phyloP scores from a whole-genome alignment of 1,140 invertebrate genomes.

The Papilio aristodemus region DNA sequence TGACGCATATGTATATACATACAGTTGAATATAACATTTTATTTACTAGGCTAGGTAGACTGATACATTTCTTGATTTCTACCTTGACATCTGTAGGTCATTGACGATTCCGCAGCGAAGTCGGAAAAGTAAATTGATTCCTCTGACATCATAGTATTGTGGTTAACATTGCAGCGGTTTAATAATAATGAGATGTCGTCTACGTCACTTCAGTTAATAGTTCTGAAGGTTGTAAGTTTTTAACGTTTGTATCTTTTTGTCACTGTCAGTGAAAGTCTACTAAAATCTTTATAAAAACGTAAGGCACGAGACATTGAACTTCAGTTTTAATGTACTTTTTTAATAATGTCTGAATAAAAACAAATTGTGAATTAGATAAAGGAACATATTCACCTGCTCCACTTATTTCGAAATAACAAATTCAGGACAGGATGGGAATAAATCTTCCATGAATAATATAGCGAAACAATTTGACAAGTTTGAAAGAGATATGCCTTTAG shows the following conservation, averaged over 20 bases:
- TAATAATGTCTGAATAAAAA: not conserved
- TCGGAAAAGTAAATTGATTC: constrained; percentile 6
- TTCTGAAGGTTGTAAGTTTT: not conserved
- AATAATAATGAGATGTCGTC: not conserved
- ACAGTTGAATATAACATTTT: not conserved
- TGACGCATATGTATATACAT: too few species aligned
- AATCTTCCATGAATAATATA: constrained; percentile 28
- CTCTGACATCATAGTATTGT: not conserved
- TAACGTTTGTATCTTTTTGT: not conserved
- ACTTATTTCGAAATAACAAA: constrained; percentile 9
- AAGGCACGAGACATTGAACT: not conserved
- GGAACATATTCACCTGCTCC: constrained; percentile 10
- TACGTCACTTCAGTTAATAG: not conserved
- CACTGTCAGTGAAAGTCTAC: too few species aligned
- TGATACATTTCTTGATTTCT: not conserved
- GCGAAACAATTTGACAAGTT: constrained; percentile 24
- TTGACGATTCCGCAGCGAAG: constrained; percentile 5
- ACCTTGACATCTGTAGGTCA: constrained; percentile 1
- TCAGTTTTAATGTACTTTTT: not conserved
- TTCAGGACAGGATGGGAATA: not conserved
- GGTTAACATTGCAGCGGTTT: not conserved
- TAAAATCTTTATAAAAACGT: too few species aligned
- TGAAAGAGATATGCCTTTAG: constrained; percentile 11
- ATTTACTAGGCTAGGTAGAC: not conserved
- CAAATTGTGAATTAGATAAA: not conserved